These are phyloP conservation scores for Solen grandis DNA, from an alignment of 1,140 invertebrate species.

Conservation along the genomic window DNA sequence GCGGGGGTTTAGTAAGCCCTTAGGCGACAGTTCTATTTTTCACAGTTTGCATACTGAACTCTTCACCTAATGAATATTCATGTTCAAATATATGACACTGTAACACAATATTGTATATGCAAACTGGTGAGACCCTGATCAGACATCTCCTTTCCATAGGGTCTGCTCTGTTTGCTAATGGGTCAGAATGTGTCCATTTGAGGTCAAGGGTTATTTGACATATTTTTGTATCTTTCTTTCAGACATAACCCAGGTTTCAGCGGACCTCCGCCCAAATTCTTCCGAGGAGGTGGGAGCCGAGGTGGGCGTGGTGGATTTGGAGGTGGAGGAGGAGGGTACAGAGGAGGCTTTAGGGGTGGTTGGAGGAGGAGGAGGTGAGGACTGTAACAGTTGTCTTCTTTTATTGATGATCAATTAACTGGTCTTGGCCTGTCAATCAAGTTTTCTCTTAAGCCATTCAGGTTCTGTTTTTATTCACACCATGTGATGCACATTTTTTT, in stretches of 20 bases:
- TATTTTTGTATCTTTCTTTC: slow-evolving; percentile 40
- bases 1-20: no score
- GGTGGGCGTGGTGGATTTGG: slow-evolving; percentile 51
- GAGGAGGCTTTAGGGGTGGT: slow-evolving; percentile 48
- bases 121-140: no score
- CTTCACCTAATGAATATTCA: no score
- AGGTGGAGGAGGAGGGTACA: slow-evolving; percentile 52
- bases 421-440: slow-evolving; percentile 1
- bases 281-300: slow-evolving; percentile 45
- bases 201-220: no score
- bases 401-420: no score
- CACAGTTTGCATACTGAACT: no score
- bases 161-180: no score
- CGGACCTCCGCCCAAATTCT: slow-evolving; percentile 54
- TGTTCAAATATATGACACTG: no score
- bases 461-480: background rate
- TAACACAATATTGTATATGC: no score
- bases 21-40: no score
- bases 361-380: background rate
- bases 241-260: slow-evolving; percentile 22
- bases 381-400: slow-evolving; percentile 1
- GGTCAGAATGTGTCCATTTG: no score
- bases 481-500: background rate
- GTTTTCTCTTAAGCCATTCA: background rate
- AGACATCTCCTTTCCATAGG: no score